A percentile compares a stretch with the other conserved stretches of the same genome.
phyloP scores from a whole-genome alignment of 2,113 vertebrate species.

The Corythornis madagascariensis region DNA sequence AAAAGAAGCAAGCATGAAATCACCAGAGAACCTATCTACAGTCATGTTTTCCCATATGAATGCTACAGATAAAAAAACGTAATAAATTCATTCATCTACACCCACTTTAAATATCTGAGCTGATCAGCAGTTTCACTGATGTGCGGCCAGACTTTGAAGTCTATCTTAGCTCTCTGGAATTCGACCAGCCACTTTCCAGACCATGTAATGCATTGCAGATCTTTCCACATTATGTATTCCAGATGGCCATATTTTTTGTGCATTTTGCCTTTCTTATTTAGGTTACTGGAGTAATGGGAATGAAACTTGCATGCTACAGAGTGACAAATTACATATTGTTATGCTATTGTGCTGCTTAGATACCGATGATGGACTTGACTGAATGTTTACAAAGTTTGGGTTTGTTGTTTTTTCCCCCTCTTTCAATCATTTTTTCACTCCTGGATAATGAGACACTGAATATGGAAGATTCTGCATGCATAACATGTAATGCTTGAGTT shows the following conservation, averaged over 20 bases:
- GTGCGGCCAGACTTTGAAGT: constrained; percentile 86
- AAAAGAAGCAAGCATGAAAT: constrained; percentile 71
- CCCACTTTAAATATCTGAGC: constrained; percentile 81
- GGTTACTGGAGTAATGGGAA: constrained; percentile 69
- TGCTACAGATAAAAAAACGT: constrained; percentile 83
- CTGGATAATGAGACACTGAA: background rate
- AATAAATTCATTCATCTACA: constrained; percentile 85
- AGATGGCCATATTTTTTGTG: constrained; percentile 79
- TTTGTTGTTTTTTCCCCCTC: background rate
- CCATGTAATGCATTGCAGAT: constrained; percentile 86
- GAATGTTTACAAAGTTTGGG: background rate
- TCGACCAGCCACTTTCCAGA: constrained; percentile 82
- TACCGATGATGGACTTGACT: background rate
- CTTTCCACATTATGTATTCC: constrained; percentile 80
- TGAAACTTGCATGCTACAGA: constrained; percentile 64
- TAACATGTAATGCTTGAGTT: background rate
- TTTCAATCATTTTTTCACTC: constrained; percentile 31
- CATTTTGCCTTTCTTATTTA: constrained; percentile 74
- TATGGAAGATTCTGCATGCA: background rate
- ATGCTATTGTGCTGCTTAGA: constrained; percentile 1
- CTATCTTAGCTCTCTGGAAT: constrained; percentile 85
- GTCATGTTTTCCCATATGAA: constrained; percentile 72
- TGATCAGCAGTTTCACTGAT: constrained; percentile 82
- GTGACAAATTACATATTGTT: constrained; percentile 64
- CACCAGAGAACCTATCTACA: constrained; percentile 60